Evolutionary conservation across 2,888 invertebrate species (phyloP), one percentile per base, ranked within the genome.

Genomic region (Nematopogon swammerdamellus): DNA sequence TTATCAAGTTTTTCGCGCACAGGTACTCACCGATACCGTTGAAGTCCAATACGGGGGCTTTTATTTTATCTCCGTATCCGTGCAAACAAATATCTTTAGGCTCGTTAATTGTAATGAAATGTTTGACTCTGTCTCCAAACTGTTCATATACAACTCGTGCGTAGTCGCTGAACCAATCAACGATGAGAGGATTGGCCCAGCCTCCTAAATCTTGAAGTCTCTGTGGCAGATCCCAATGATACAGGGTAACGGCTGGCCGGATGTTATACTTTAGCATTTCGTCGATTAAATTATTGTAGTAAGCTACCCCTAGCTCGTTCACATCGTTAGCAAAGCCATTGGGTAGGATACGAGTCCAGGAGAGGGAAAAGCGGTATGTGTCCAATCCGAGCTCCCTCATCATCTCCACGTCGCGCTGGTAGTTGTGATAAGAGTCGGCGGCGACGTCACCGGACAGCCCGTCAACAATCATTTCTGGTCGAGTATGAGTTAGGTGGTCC

Each of bases 211-310:
- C 75, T 55, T 82, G 82, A 0, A 86, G 62, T 44, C 69, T 68
- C 50, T 76, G 70, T 0, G 82, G 83, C 43, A 82, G 59, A 57
- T 84, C 83, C 73, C 80, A 82, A 51, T 84, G 82, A 56, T 75
- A 81, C 29, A 84, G 61, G 0, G 82, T 82, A 0, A 83, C 68
- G 63, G 84, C 66, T 0, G 89, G 88, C 47, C 69, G 63, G 50
- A 90, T 86, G 44, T 79, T 81, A 55, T 82, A 82, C 30, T 71
- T 75, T 1, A 85, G 53, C 54, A 89, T 73, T 60, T 82, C 83
- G 57, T 86, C 64, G 49, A 89, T 85, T 5, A 87, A 65, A 53
- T 80, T 72, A 54, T 85, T 84, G 64, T 89, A 90, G 63, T 85
- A 87, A 20, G 76, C 67, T 11, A 88, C 67, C 3, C 86, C 88